These are phyloP conservation scores for Strongylocentrotus purpuratus DNA, from an alignment of 35 echinoderm and acorn worm species.

Conservation along the genomic window DNA sequence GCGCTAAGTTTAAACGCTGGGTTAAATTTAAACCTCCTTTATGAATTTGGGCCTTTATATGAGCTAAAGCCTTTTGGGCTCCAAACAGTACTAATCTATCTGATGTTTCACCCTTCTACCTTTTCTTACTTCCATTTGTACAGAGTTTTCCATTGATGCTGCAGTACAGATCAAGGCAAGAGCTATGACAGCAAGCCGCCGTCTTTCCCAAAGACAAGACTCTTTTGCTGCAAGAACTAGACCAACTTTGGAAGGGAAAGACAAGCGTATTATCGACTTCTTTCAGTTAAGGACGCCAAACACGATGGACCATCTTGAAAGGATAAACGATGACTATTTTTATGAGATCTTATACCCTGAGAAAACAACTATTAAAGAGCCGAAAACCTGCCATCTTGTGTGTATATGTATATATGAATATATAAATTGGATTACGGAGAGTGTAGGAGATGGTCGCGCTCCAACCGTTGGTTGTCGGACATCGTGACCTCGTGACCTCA, in stretches of 20 bases:
- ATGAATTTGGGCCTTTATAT: no score
- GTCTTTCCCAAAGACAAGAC: not conserved
- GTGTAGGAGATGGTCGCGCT: not conserved
- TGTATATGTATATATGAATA: constrained; percentile 34
- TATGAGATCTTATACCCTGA: not conserved
- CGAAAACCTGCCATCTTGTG: constrained; percentile 36
- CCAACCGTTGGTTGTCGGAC: not conserved
- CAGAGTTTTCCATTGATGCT: constrained; percentile 36
- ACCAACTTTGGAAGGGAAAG: not conserved
- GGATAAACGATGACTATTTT: not conserved
- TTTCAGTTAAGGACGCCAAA: not conserved
- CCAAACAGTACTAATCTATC: no score
- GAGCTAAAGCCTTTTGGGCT: no score
- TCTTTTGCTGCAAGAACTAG: not conserved
- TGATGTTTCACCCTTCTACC: not conserved
- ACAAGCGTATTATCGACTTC: not conserved
- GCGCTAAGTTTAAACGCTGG: no score
- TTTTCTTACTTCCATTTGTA: not conserved
- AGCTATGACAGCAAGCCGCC: constrained; percentile 32
- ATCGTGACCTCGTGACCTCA: no score
- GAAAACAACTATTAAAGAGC: constrained; percentile 4
- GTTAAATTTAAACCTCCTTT: no score
- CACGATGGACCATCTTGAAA: not conserved
- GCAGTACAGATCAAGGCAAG: constrained; percentile 36
- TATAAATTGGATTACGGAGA: not conserved